A percentile compares a stretch with the other conserved stretches of the same genome.
Evolutionary conservation across 2,888 invertebrate genomes (phyloP).

Genomic region (Labia minor): DNA sequence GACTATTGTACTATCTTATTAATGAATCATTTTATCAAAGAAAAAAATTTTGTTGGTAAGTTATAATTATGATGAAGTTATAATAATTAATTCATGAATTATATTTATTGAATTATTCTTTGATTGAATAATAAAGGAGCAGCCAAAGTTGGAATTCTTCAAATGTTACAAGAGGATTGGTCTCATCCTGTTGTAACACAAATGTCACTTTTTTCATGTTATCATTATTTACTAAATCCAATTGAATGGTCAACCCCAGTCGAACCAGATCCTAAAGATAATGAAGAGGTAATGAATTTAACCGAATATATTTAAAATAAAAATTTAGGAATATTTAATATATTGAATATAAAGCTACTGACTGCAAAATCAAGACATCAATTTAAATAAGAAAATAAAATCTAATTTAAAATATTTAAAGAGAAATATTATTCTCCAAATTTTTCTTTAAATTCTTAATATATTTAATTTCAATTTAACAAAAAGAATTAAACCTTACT

Average conservation of each 20-base stretch:
- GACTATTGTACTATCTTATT: conserved; percentile 64
- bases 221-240: conserved; percentile 52
- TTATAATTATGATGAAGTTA: not conserved
- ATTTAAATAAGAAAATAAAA: too few species aligned
- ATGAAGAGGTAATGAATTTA: conserved; percentile 35
- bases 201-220: conserved; percentile 63
- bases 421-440: too few species aligned
- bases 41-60: conserved; percentile 46
- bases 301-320: too few species aligned
- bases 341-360: too few species aligned
- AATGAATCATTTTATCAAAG: conserved; percentile 64
- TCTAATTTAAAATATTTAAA: too few species aligned
- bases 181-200: conserved; percentile 55
- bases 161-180: conserved; percentile 85
- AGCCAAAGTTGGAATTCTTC: conserved; percentile 60
- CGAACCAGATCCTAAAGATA: conserved; percentile 37
- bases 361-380: too few species aligned
- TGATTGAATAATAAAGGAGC: conserved; percentile 44
- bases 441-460: too few species aligned
- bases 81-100: too few species aligned
- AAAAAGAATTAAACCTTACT: too few species aligned
- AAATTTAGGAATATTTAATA: too few species aligned
- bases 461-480: too few species aligned
- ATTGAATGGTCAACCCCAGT: conserved; percentile 32
- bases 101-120: not conserved